Evolutionary conservation across 2,113 vertebrate genomes (phyloP).

Genomic region (Stegostoma tigrinum): DNA sequence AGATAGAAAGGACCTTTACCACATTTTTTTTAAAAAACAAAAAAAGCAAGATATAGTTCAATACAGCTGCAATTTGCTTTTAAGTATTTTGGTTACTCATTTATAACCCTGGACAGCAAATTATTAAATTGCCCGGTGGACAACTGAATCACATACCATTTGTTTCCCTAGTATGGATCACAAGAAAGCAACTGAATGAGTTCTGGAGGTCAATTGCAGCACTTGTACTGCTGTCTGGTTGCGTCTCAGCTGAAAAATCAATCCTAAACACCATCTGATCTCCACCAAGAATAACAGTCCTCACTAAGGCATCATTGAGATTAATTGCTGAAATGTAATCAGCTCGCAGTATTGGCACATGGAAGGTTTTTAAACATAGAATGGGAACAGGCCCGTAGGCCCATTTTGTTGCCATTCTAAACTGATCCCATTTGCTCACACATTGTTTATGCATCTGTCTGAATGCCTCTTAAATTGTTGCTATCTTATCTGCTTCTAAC

Average conservation of each 20-base stretch:
- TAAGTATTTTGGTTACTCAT: neutral
- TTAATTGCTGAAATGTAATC: neutral
- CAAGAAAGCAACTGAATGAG: neutral
- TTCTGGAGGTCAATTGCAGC: neutral
- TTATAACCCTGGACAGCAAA: neutral
- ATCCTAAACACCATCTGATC: neutral
- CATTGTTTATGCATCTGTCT: no score
- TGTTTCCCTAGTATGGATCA: neutral
- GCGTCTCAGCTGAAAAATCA: neutral
- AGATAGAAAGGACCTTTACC: neutral
- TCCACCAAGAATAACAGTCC: neutral
- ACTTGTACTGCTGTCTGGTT: neutral
- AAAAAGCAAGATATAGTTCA: neutral
- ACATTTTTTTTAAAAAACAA: no score
- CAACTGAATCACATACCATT: neutral
- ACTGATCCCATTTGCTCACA: no score
- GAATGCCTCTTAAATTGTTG: no score
- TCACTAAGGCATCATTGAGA: neutral
- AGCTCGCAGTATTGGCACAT: neutral
- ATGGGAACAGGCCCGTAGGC: no score
- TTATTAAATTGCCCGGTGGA: neutral
- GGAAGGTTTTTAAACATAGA: neutral
- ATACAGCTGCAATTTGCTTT: neutral
- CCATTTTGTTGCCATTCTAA: no score
- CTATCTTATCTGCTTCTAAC: no score